Conservation (phyloP, 2,797 vertebrate species). For the Lutjanus argentimaculatus region DNA sequence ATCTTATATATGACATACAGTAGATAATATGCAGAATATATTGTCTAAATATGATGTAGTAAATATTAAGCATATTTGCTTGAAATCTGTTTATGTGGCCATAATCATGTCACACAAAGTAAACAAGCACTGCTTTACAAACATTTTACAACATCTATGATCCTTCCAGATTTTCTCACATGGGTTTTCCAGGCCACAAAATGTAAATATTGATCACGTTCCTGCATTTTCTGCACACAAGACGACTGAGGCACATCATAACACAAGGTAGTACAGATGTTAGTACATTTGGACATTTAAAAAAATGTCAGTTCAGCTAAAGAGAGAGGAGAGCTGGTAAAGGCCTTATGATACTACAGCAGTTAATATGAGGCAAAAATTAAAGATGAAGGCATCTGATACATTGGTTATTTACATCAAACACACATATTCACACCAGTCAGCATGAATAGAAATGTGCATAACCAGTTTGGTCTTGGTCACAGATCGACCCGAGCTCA, state of each 20-base stretch:
- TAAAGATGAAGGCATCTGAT: conserved; percentile 59
- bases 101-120: conserved; percentile 19
- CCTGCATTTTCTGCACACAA: conserved; percentile 26
- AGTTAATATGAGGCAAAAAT: conserved; percentile 45
- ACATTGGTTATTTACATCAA: conserved; percentile 40
- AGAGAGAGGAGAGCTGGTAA: conserved; percentile 12
- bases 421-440: conserved; percentile 12
- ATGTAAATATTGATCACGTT: conserved; percentile 23
- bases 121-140: conserved; percentile 26
- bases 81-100: conserved; percentile 18
- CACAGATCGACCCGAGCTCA: not conserved
- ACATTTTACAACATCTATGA: conserved; percentile 8
- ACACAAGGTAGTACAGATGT: conserved; percentile 30
- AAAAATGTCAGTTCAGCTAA: conserved; percentile 39
- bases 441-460: conserved; percentile 17
- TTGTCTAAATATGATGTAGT: not conserved
- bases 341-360: conserved; percentile 53
- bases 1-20: not conserved
- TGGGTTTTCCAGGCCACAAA: conserved; percentile 36
- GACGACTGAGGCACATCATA: conserved; percentile 67
- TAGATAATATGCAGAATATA: not conserved
- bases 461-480: conserved; percentile 10
- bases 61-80: conserved; percentile 6
- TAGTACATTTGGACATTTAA: conserved; percentile 39
- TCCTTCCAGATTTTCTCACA: conserved; percentile 14